Conservation (phyloP, 2,888 invertebrate genomes). For the Phoronis australis region DNA sequence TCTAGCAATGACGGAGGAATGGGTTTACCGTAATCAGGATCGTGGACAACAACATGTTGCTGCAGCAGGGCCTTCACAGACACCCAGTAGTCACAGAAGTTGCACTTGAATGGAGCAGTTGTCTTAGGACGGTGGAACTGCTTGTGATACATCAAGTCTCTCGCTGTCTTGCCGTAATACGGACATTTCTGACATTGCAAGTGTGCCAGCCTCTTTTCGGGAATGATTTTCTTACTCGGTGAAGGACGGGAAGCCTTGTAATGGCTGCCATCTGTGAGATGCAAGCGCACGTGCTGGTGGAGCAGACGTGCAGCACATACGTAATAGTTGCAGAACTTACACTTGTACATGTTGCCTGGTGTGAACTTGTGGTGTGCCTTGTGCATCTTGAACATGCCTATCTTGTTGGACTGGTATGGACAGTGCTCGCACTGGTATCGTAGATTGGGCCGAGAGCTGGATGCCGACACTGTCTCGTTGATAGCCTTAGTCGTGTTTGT, state of each 20-base stretch:
- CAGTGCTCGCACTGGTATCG: conserved; percentile 62
- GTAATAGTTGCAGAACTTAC: conserved; percentile 75
- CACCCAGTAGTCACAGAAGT: conserved; percentile 75
- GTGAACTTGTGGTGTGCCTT: conserved; percentile 67
- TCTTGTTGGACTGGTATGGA: conserved; percentile 59
- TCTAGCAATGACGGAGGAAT: neutral
- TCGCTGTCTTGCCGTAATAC: conserved; percentile 78
- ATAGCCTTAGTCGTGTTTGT: too few relatives aligned
- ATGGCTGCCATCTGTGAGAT: conserved; percentile 31
- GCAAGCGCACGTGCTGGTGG: conserved; percentile 64
- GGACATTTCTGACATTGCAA: conserved; percentile 77
- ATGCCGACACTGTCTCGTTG: too few relatives aligned
- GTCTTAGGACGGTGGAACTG: conserved; percentile 72
- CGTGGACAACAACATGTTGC: conserved; percentile 73
- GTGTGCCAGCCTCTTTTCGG: conserved; percentile 58
- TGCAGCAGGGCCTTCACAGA: conserved; percentile 72
- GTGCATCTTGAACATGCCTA: conserved; percentile 53
- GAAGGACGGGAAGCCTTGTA: neutral
- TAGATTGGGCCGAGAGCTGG: neutral
- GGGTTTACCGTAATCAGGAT: neutral
- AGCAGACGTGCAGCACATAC: conserved; percentile 59
- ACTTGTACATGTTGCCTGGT: conserved; percentile 69
- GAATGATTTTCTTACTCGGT: neutral
- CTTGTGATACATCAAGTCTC: conserved; percentile 79
- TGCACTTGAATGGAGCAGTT: conserved; percentile 74